phyloP scores from a whole-genome alignment of 64 coral and sea anemone genomes.

The Montipora cactus region DNA sequence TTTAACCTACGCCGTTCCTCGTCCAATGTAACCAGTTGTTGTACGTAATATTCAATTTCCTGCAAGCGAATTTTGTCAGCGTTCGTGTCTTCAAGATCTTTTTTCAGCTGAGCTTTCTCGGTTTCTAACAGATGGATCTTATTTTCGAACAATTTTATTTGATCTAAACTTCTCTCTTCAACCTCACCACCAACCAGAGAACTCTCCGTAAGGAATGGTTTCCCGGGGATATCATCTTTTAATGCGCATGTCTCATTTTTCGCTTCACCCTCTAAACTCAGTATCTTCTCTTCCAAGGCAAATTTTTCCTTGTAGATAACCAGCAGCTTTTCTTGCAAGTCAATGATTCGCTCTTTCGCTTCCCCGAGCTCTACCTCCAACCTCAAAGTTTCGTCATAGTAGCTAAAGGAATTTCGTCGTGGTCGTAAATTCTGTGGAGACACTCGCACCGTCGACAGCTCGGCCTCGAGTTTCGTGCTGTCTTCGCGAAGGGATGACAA shows the following conservation, averaged over 20 bases:
- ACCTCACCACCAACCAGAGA: neutral
- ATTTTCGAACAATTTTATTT: neutral
- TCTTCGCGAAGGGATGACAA: slow-evolving; percentile 87
- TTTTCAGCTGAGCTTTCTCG: slow-evolving; percentile 77
- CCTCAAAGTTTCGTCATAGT: slow-evolving; percentile 32
- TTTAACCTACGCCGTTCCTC: slow-evolving; percentile 70
- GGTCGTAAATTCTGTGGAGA: slow-evolving; percentile 33
- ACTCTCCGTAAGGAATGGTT: neutral
- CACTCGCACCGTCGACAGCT: slow-evolving; percentile 74
- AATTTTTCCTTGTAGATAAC: slow-evolving; percentile 77
- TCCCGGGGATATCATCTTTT: neutral
- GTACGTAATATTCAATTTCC: slow-evolving; percentile 67
- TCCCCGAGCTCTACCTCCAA: slow-evolving; percentile 82
- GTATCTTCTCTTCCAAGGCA: slow-evolving; percentile 52
- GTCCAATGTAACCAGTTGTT: slow-evolving; percentile 70
- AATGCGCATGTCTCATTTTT: slow-evolving; percentile 7
- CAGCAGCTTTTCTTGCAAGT: slow-evolving; percentile 79
- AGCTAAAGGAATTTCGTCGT: slow-evolving; percentile 11
- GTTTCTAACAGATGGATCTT: slow-evolving; percentile 52
- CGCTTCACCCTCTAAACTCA: slow-evolving; percentile 61
- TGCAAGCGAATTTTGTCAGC: slow-evolving; percentile 77
- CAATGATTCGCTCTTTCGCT: slow-evolving; percentile 76
- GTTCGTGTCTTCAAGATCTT: slow-evolving; percentile 66
- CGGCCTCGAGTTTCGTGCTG: slow-evolving; percentile 84
- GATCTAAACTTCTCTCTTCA: neutral